These are phyloP conservation scores for Nasonia longicornis DNA, from an alignment of 1,140 invertebrate genomes.

Conservation along the genomic window DNA sequence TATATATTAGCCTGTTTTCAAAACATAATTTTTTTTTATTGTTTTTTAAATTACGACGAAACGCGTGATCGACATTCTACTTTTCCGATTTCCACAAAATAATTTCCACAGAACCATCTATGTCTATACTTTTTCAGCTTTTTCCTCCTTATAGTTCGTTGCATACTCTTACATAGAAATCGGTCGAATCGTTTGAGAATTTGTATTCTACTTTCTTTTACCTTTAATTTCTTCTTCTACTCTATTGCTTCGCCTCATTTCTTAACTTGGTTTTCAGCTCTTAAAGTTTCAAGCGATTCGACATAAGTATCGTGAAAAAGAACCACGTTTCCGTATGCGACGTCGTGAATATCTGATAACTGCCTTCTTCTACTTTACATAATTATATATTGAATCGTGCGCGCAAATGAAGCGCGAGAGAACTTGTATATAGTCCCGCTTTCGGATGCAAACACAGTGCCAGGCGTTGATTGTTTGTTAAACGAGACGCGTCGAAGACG, in stretches of 20 bases:
- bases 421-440: constrained; percentile 60
- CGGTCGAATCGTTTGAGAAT: constrained; percentile 21
- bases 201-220: background rate
- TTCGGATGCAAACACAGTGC: constrained; percentile 51
- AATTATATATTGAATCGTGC: constrained; percentile 25
- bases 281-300: constrained; percentile 30
- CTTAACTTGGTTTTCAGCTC: background rate
- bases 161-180: background rate
- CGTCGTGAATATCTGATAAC: constrained; percentile 16
- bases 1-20: background rate
- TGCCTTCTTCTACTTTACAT: constrained; percentile 27
- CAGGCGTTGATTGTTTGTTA: constrained; percentile 52
- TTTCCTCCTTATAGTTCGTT: background rate
- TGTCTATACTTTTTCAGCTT: constrained; percentile 19
- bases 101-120: constrained; percentile 8
- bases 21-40: background rate
- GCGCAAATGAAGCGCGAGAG: constrained; percentile 33
- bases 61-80: background rate
- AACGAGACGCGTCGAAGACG: constrained; percentile 39
- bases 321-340: background rate
- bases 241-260: background rate
- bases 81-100: constrained; percentile 1
- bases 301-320: constrained; percentile 3
- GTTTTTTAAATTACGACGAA: background rate
- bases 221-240: background rate